Evolutionary conservation across 2,113 vertebrate genomes (phyloP).

Genomic region (Cyprinodon brontotheroides): DNA sequence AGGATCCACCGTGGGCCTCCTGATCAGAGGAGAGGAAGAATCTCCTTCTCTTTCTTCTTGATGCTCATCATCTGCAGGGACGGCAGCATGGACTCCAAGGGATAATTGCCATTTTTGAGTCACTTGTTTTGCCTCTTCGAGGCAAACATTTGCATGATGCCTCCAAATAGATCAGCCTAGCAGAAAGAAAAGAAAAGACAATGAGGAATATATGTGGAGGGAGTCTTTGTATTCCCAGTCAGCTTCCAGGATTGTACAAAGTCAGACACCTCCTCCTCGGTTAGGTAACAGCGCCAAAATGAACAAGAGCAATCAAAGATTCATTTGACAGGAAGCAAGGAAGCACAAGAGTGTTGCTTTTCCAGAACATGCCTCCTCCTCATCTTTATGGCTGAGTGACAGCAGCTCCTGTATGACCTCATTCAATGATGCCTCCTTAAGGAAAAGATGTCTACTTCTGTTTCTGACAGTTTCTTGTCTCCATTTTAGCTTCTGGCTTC

Average conservation of each 20-base stretch:
- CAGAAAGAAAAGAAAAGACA: conserved; percentile 25
- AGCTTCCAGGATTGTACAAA: conserved; percentile 57
- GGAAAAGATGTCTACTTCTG: conserved; percentile 18
- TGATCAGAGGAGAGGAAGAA: conserved; percentile 33
- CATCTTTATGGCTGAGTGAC: conserved; percentile 14
- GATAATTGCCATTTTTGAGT: conserved; percentile 56
- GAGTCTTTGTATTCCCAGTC: conserved; percentile 23
- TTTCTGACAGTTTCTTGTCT: conserved; percentile 31
- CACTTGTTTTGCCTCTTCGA: conserved; percentile 28
- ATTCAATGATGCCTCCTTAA: neutral
- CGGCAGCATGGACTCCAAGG: conserved; percentile 28
- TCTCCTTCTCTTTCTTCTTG: neutral
- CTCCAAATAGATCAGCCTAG: conserved; percentile 46
- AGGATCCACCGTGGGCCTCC: conserved; percentile 43
- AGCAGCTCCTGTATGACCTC: conserved; percentile 37
- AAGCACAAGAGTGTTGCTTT: conserved; percentile 5
- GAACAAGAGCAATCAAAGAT: conserved; percentile 49
- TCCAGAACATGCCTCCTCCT: neutral
- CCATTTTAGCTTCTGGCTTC: conserved; percentile 11
- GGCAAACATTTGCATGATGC: conserved; percentile 60
- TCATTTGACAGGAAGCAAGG: conserved; percentile 36
- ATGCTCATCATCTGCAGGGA: conserved; percentile 17
- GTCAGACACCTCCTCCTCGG: conserved; percentile 7
- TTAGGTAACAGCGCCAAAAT: conserved; percentile 34
- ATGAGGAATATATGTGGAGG: neutral